A percentile compares a stretch with the other conserved stretches of the same genome.
Conservation (phyloP, 2,797 vertebrate species). For the Gallinago stenura region DNA sequence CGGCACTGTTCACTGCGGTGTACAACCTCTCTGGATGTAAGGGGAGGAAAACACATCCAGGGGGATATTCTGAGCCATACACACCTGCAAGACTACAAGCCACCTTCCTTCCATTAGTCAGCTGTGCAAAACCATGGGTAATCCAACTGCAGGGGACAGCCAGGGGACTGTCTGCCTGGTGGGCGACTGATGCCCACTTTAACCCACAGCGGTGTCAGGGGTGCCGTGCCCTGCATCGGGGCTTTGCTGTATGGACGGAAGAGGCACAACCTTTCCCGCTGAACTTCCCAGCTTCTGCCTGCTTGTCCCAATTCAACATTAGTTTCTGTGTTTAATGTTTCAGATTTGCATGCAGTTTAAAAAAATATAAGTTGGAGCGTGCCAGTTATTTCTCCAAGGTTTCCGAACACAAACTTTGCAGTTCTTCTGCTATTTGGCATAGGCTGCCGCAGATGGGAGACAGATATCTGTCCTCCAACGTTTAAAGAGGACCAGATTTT, state of each 20-base stretch:
- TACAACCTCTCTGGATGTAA: not conserved
- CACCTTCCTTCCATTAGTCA: not conserved
- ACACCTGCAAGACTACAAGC: not conserved
- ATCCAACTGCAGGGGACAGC: not conserved
- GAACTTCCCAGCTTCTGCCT: not conserved
- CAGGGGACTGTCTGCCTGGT: rapidly evolving
- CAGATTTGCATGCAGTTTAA: not conserved
- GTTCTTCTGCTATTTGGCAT: constrained; percentile 14
- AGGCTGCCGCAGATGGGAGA: constrained; percentile 40
- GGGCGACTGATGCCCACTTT: rapidly evolving
- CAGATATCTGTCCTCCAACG: not conserved
- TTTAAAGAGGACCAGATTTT: constrained; percentile 38
- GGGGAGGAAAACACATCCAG: not conserved
- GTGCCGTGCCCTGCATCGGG: not conserved
- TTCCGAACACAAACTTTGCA: constrained; percentile 13
- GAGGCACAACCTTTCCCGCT: not conserved
- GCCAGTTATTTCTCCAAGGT: constrained; percentile 16
- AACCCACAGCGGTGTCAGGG: rapidly evolving
- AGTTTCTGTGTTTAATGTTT: not conserved
- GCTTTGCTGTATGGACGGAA: rapidly evolving
- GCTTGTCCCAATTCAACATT: not conserved
- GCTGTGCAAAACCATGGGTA: not conserved
- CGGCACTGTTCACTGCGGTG: rapidly evolving
- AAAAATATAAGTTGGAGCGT: not conserved
- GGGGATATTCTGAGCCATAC: not conserved